Percentiles rank a stretch among this genome's conserved stretches.
Conservation (phyloP, 2,888 invertebrate species). For the Carterocephalus palaemon region DNA sequence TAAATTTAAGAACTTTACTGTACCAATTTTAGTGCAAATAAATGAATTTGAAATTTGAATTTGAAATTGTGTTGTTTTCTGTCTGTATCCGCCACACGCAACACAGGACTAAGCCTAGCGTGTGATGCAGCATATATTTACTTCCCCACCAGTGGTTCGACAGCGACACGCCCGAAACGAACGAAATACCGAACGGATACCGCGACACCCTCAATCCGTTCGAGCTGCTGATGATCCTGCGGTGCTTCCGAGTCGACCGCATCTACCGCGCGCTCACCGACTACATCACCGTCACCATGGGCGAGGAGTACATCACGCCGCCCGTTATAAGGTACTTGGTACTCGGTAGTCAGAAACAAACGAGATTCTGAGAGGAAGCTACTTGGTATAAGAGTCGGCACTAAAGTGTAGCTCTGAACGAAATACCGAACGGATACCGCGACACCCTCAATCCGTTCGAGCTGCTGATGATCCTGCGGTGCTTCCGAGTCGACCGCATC, state of each 20-base stretch:
- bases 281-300: constrained; percentile 90
- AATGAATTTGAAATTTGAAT: too few species aligned
- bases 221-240: constrained; percentile 88
- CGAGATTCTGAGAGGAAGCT: constrained; percentile 90
- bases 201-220: constrained; percentile 81
- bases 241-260: constrained; percentile 94
- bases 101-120: too few species aligned
- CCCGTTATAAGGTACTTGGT: constrained; percentile 87
- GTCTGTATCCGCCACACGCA: too few species aligned
- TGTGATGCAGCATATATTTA: too few species aligned
- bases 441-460: constrained; percentile 82
- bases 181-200: constrained; percentile 84
- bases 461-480: constrained; percentile 89
- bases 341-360: too few species aligned
- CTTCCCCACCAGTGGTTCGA: constrained; percentile 85
- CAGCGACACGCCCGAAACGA: constrained; percentile 88
- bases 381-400: too few species aligned
- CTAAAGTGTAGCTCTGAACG: too few species aligned
- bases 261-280: constrained; percentile 91
- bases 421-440: constrained; percentile 86
- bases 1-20: too few species aligned
- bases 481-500: constrained; percentile 93
- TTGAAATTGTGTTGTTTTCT: too few species aligned
- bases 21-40: too few species aligned
- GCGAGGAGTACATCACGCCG: constrained; percentile 92